Conservation (phyloP, 1,140 invertebrate species). For the Carcinoscorpius rotundicauda region DNA sequence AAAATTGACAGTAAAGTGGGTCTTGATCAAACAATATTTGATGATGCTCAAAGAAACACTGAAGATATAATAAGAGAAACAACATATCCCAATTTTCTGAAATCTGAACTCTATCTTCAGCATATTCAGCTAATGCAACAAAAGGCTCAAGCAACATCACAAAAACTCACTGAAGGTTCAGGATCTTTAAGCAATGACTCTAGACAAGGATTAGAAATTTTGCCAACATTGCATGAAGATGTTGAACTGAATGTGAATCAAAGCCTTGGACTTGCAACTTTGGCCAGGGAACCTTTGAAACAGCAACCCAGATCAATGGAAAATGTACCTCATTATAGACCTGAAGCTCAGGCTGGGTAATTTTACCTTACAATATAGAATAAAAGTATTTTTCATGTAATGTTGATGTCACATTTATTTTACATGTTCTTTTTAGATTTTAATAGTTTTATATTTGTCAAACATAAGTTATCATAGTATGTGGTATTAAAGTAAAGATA, state of each 20-base stretch:
- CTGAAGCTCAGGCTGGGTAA: too few relatives aligned
- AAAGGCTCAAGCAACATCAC: conserved; percentile 32
- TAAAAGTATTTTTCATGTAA: too few relatives aligned
- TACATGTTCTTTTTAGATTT: too few relatives aligned
- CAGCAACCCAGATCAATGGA: too few relatives aligned
- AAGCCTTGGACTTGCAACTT: too few relatives aligned
- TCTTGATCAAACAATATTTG: conserved; percentile 44
- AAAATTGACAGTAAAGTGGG: conserved; percentile 54
- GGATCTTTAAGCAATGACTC: background rate
- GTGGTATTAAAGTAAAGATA: too few relatives aligned
- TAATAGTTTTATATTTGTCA: too few relatives aligned
- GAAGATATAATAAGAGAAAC: conserved; percentile 67
- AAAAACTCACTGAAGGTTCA: background rate
- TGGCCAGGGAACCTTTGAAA: too few relatives aligned
- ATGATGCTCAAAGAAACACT: conserved; percentile 56
- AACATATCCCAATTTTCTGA: conserved; percentile 79
- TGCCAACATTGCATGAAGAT: conserved; percentile 75
- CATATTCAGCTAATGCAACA: conserved; percentile 48
- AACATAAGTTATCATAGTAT: too few relatives aligned
- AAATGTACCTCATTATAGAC: too few relatives aligned
- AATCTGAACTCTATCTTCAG: conserved; percentile 77
- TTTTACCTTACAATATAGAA: too few relatives aligned
- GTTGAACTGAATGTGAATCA: conserved; percentile 39
- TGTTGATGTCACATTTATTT: too few relatives aligned
- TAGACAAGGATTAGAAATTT: conserved; percentile 31